These are phyloP conservation scores for Erpobdella octoculata DNA, from an alignment of 2,888 invertebrate species.

Conservation along the genomic window DNA sequence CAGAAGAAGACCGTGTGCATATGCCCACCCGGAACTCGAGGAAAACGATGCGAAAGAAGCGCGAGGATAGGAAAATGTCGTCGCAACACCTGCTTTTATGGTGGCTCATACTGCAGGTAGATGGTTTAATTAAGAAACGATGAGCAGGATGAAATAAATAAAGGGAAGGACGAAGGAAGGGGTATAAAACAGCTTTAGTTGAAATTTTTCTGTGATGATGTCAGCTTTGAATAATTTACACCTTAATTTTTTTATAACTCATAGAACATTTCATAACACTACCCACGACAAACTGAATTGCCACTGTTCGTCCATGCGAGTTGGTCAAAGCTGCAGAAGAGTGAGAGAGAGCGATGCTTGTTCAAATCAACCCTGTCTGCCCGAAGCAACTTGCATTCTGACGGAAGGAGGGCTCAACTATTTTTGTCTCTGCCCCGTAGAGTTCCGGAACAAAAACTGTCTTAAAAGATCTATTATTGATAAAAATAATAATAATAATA, in stretches of 20 bases:
- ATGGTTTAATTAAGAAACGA: too few relatives aligned
- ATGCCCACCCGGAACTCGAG: slow-evolving; percentile 5
- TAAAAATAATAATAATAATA: neutral
- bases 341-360: neutral
- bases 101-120: slow-evolving; percentile 6
- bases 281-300: neutral
- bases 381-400: neutral
- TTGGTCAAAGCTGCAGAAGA: neutral
- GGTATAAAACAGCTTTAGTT: too few relatives aligned
- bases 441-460: neutral
- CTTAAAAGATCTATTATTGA: neutral
- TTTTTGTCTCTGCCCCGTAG: slow-evolving; percentile 2
- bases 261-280: neutral
- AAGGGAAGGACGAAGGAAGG: too few relatives aligned
- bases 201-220: too few relatives aligned
- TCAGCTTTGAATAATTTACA: neutral
- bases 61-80: neutral
- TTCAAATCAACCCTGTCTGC: neutral
- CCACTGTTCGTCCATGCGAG: neutral
- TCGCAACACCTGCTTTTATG: neutral
- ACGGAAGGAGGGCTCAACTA: slow-evolving; percentile 6
- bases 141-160: too few relatives aligned
- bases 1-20: neutral
- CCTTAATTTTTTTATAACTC: neutral
- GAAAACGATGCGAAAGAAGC: neutral